Conservation (phyloP, 2,113 vertebrate species). For the Colossoma macropomum region DNA sequence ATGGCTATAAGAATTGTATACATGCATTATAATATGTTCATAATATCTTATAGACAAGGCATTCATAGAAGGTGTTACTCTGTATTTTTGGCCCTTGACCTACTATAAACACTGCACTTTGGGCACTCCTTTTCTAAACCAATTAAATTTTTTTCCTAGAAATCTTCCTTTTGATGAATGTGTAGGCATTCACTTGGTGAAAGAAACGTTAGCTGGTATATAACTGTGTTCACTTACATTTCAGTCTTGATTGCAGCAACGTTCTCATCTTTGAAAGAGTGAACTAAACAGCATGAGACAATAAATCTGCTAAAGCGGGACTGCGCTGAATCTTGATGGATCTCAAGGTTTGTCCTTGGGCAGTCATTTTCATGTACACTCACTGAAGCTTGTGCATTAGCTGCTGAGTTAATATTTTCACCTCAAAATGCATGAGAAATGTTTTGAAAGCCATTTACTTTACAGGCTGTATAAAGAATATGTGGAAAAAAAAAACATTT, state of each 20-base stretch:
- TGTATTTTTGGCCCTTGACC: too few species aligned
- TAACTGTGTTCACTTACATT: background rate
- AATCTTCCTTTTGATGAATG: background rate
- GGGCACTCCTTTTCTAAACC: too few species aligned
- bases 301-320: background rate
- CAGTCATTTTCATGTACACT: background rate
- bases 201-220: background rate
- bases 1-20: too few species aligned
- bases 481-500: too few species aligned
- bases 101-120: too few species aligned
- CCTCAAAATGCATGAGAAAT: background rate
- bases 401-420: background rate
- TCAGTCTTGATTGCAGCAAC: background rate
- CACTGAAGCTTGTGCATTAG: background rate
- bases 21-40: too few species aligned
- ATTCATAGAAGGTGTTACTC: too few species aligned
- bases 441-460: too few species aligned
- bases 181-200: too few species aligned
- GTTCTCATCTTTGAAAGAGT: background rate
- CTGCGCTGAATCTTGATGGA: background rate
- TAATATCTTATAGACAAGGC: too few species aligned
- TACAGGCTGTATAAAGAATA: too few species aligned
- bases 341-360: background rate
- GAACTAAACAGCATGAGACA: slow-evolving; percentile 7
- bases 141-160: background rate